Conservation (phyloP, 2,888 invertebrate genomes). For the Melinopterus prodromus region DNA sequence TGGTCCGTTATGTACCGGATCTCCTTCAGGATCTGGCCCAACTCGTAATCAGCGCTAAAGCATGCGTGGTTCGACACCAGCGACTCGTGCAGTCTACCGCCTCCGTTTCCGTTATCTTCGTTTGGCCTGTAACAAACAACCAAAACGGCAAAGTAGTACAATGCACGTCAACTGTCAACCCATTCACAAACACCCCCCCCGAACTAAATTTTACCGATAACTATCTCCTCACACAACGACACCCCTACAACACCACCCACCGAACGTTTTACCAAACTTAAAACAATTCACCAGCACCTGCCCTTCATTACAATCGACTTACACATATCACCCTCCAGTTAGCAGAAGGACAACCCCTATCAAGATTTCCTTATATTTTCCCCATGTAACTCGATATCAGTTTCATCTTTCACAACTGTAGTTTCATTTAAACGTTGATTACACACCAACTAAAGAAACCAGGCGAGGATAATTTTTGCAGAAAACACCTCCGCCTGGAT, state of each 20-base stretch:
- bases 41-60: slow-evolving; percentile 92
- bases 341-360: not conserved
- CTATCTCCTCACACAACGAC: not conserved
- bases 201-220: not conserved
- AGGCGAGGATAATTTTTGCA: no score
- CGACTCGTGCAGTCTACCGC: slow-evolving; percentile 77
- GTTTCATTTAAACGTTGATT: no score
- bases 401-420: no score
- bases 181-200: not conserved
- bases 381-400: no score
- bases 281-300: not conserved
- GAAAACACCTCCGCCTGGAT: no score
- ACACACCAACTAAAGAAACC: no score
- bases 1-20: slow-evolving; percentile 92
- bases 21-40: slow-evolving; percentile 94
- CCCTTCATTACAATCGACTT: not conserved
- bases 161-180: slow-evolving; percentile 4
- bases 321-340: not conserved
- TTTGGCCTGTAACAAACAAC: slow-evolving; percentile 55
- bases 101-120: slow-evolving; percentile 64
- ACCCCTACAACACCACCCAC: not conserved
- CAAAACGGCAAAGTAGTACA: not conserved
- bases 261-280: not conserved
- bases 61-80: slow-evolving; percentile 83
- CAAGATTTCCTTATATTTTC: not conserved